Percentiles rank a stretch among this genome's conserved stretches.
Evolutionary conservation across 2,113 vertebrate genomes (phyloP).

Genomic region (Chitala chitala): DNA sequence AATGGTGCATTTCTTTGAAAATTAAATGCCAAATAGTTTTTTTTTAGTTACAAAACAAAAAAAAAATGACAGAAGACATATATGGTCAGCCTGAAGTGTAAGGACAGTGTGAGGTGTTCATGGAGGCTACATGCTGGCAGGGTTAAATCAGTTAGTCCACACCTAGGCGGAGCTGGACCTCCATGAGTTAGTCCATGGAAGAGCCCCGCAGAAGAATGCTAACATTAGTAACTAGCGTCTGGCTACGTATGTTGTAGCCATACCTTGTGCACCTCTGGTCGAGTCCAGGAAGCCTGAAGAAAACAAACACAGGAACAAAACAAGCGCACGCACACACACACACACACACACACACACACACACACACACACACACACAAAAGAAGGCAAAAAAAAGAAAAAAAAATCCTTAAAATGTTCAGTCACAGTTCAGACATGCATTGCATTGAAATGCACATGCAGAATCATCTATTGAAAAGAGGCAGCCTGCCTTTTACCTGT

Average conservation of each 20-base stretch:
- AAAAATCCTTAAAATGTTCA: conserved; percentile 23
- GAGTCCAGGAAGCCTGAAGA: conserved; percentile 97
- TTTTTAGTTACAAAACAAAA: too few species aligned
- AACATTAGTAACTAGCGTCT: conserved; percentile 50
- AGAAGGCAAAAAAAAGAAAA: conserved; percentile 52
- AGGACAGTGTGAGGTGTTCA: too few species aligned
- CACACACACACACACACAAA: conserved; percentile 57
- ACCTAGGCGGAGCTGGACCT: conserved; percentile 20
- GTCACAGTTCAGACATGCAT: conserved; percentile 25
- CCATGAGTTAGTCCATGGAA: conserved; percentile 31
- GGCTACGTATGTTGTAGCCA: conserved; percentile 74
- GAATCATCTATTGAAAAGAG: conserved; percentile 7
- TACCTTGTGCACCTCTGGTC: conserved; percentile 97
- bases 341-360: too few species aligned
- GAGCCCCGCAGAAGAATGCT: conserved; percentile 40
- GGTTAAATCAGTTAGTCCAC: conserved; percentile 28
- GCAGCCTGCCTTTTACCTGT: conserved; percentile 22
- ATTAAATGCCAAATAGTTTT: background rate
- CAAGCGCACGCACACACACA: too few species aligned
- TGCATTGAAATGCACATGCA: conserved; percentile 28
- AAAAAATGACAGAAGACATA: too few species aligned
- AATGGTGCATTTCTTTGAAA: too few species aligned
- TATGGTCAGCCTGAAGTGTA: too few species aligned
- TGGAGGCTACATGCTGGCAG: too few species aligned
- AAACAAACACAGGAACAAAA: conserved; percentile 81